These are phyloP conservation scores for Coleophora flavipennella DNA, from an alignment of 2,888 invertebrate species.

Conservation along the genomic window DNA sequence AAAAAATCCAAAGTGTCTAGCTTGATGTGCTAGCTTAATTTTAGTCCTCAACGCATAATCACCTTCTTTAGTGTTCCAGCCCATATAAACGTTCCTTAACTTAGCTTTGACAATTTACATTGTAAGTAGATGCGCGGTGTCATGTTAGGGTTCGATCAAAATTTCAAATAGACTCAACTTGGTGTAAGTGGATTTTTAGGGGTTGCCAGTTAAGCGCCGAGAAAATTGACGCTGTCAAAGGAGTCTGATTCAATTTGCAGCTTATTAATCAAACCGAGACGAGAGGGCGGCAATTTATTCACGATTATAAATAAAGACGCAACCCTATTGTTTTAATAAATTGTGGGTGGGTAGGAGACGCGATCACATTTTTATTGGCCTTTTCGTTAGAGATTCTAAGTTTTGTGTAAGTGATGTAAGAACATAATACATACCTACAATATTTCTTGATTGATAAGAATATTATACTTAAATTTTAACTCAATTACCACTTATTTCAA, in stretches of 20 bases:
- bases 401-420: too few relatives aligned
- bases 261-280: conserved; percentile 56
- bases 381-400: too few relatives aligned
- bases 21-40: too few relatives aligned
- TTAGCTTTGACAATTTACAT: conserved; percentile 69
- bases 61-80: too few relatives aligned
- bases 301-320: conserved; percentile 19
- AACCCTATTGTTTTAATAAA: conserved; percentile 37
- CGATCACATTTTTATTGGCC: too few relatives aligned
- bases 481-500: too few relatives aligned
- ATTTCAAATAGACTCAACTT: conserved; percentile 57
- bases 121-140: conserved; percentile 65
- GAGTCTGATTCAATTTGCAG: conserved; percentile 60
- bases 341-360: conserved; percentile 14
- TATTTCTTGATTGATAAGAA: too few relatives aligned
- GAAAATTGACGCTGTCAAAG: conserved; percentile 71
- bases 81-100: conserved; percentile 36
- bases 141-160: conserved; percentile 66
- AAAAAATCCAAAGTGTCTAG: too few relatives aligned
- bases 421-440: too few relatives aligned
- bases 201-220: conserved; percentile 48
- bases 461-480: too few relatives aligned
- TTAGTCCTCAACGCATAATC: too few relatives aligned
- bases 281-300: conserved; percentile 27
- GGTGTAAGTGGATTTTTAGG: conserved; percentile 65